Evolutionary conservation across 2,797 vertebrate genomes (phyloP).

Genomic region (Scomberomorus guttatus): DNA sequence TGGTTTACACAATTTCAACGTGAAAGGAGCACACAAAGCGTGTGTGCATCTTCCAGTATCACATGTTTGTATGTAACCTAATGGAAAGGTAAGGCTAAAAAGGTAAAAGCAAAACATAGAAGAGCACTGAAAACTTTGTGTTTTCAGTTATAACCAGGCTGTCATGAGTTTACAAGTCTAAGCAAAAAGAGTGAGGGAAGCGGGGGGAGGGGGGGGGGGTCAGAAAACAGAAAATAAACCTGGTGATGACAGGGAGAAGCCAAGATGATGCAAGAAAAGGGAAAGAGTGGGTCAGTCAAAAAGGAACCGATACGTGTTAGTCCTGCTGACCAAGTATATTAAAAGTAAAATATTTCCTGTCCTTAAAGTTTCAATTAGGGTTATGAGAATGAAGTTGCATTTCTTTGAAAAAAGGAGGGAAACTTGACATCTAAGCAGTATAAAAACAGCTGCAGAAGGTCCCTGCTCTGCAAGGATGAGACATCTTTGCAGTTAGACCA

Average conservation of each 20-base stretch:
- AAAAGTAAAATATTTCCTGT: constrained; percentile 50
- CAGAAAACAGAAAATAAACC: constrained; percentile 56
- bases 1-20: constrained; percentile 31
- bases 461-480: constrained; percentile 20
- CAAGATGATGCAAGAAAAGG: constrained; percentile 68
- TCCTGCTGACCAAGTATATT: constrained; percentile 67
- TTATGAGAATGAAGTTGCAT: constrained; percentile 28
- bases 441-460: neutral
- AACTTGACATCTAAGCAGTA: constrained; percentile 6
- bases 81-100: constrained; percentile 14
- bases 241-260: constrained; percentile 56
- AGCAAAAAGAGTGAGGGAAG: constrained; percentile 6
- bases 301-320: constrained; percentile 60
- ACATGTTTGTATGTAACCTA: constrained; percentile 23
- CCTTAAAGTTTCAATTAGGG: constrained; percentile 31
- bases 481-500: constrained; percentile 18
- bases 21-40: constrained; percentile 2
- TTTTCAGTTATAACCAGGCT: constrained; percentile 5
- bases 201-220: neutral
- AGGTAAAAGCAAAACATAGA: neutral
- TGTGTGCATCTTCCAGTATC: constrained; percentile 17
- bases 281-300: constrained; percentile 55
- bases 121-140: neutral
- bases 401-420: constrained; percentile 31
- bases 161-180: constrained; percentile 33